Evolutionary conservation across 2,113 vertebrate genomes (phyloP), one percentile per base, ranked within the genome.

Genomic region (Pelvicachromis taeniatus): DNA sequence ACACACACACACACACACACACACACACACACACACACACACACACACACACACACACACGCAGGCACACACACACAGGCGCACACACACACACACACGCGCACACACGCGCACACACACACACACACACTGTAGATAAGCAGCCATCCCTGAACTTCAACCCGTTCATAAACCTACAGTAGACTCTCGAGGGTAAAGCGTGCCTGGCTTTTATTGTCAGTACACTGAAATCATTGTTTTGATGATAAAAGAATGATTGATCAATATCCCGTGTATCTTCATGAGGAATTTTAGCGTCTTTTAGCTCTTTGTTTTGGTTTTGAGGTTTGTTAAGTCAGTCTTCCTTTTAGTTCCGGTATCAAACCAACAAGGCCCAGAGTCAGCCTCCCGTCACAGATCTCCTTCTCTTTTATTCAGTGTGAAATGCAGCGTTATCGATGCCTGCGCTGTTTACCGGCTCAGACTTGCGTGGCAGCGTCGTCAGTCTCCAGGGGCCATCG

Each of bases 351-450:
- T 70, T 48, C 26, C 11, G 29, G 17, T 29, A n/a, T 50, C 42
- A 19, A 50, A 50, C 68, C 42, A 50, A 45, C 48, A 48, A 73
- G 23, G 14, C 23, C 48, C 48, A 10, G 33, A 59, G 40, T 80
- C 56, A 33, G 17, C 33, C 4, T 48, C 7, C 6, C 29, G 0
- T 48, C 16, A 13, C 9, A 17, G 16, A 53, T 53, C 53, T 52
- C 12, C 19, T 19, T 75, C 26, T 91, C 50, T 68, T 65, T 1
- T 94, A 85, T 50, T 94, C 85, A 3, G 2, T 4, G 53, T 83
- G 11, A 54, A 95, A 97, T 1, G 54, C 59, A 2, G 53, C 31
- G 58, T 96, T 97, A 54, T 95, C 88, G 1, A 1, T 16, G 0
- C 89, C 92, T 7, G 45, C 10, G 50, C 42, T 29, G 4, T 80